phyloP scores from a whole-genome alignment of 2,797 vertebrate species.

The Iguana delicatissima region DNA sequence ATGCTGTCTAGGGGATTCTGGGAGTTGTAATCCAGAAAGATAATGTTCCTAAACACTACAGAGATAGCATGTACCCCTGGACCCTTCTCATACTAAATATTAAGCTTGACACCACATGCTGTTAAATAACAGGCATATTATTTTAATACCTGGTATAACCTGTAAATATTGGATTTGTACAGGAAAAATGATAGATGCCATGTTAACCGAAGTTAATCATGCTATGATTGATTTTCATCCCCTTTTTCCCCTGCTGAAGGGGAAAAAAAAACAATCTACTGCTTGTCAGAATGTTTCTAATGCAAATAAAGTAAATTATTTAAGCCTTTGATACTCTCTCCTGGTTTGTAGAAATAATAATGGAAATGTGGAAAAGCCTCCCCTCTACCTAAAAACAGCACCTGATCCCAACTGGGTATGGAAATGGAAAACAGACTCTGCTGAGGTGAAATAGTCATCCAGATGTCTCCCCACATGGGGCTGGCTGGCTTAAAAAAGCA shows the following conservation, averaged over 20 bases:
- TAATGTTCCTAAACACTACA: not conserved
- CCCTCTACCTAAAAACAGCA: not conserved
- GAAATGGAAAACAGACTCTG: not conserved
- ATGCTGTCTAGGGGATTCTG: not conserved
- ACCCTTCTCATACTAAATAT: not conserved
- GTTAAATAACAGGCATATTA: slow-evolving; percentile 9
- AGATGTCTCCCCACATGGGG: too few relatives aligned
- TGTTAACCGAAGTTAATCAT: slow-evolving; percentile 36
- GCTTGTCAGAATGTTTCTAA: slow-evolving; percentile 41
- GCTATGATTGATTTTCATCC: slow-evolving; percentile 24
- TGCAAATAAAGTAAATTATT: slow-evolving; percentile 70
- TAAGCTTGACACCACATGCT: not conserved
- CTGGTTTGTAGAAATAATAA: slow-evolving; percentile 35
- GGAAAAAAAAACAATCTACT: slow-evolving; percentile 31
- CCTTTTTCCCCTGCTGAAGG: not conserved
- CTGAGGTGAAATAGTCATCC: too few relatives aligned
- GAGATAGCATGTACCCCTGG: not conserved
- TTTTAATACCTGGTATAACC: slow-evolving; percentile 47
- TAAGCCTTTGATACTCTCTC: slow-evolving; percentile 47
- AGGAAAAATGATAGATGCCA: slow-evolving; percentile 28
- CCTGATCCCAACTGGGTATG: not conserved
- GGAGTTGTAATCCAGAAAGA: not conserved
- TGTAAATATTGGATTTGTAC: slow-evolving; percentile 39
- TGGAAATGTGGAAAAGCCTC: slow-evolving; percentile 25
- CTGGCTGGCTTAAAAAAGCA: too few relatives aligned